phyloP scores from a whole-genome alignment of 2,888 invertebrate species.

The Pseudococcus longispinus region DNA sequence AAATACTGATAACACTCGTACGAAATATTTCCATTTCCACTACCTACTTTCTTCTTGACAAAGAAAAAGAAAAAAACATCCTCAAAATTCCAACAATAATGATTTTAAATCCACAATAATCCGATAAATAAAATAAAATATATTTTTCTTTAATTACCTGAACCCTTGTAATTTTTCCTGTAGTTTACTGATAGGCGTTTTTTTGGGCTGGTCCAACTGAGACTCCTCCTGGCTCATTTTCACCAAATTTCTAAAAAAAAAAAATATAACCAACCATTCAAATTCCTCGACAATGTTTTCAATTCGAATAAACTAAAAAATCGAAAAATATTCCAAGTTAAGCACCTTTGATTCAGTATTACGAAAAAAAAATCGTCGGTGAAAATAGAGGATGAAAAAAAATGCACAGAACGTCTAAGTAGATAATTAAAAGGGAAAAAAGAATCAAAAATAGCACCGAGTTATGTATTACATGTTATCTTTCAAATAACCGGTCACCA shows the following conservation, averaged over 20 bases:
- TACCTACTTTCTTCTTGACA: background rate
- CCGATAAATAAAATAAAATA: background rate
- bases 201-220: conserved; percentile 11
- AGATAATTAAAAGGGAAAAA: background rate
- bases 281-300: background rate
- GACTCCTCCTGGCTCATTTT: conserved; percentile 23
- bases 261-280: background rate
- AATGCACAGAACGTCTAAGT: background rate
- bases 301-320: background rate
- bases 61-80: background rate
- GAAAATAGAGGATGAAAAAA: background rate
- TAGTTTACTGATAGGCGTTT: conserved; percentile 35
- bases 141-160: conserved; percentile 5
- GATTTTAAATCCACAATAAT: background rate
- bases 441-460: conserved; percentile 22
- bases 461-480: conserved; percentile 15
- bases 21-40: no score
- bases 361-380: background rate
- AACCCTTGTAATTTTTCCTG: conserved; percentile 47
- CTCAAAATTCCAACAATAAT: no score
- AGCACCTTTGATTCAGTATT: background rate
- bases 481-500: conserved; percentile 42
- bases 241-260: background rate
- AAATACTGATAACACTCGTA: no score
- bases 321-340: background rate